Evolutionary conservation across 35 echinoderm and acorn worm genomes (phyloP).

Genomic region (Eucidaris tribuloides): DNA sequence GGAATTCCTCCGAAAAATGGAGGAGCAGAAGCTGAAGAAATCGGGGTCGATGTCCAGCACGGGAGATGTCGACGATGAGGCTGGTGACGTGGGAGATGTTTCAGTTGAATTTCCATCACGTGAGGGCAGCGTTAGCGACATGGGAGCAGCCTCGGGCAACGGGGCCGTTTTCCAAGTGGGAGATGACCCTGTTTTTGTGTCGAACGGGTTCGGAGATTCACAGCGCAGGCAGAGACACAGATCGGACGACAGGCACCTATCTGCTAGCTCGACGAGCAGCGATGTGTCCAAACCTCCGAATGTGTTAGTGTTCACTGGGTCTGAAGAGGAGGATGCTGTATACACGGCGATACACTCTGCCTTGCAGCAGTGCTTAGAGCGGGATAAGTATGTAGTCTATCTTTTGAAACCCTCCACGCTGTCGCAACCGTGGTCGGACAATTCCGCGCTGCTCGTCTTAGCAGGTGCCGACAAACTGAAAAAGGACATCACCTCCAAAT

Average conservation of each 20-base stretch:
- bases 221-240: background rate
- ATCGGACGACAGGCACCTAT: background rate
- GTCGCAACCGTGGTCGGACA: constrained; percentile 86
- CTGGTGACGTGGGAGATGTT: background rate
- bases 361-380: constrained; percentile 65
- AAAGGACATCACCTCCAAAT: background rate
- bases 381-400: constrained; percentile 86
- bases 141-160: background rate
- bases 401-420: constrained; percentile 54
- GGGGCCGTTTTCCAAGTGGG: background rate
- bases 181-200: background rate
- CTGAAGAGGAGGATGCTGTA: constrained; percentile 5
- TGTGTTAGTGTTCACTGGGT: constrained; percentile 67
- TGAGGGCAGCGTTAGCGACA: background rate
- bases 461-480: background rate
- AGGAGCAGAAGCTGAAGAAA: constrained; percentile 42
- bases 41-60: constrained; percentile 1
- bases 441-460: constrained; percentile 68
- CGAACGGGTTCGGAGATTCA: background rate
- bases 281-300: constrained; percentile 88
- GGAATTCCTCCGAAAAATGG: constrained; percentile 66
- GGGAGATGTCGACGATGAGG: background rate
- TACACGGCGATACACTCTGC: constrained; percentile 28
- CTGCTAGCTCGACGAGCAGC: background rate
- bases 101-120: background rate